A percentile compares a stretch with the other conserved stretches of the same genome.
phyloP scores from a whole-genome alignment of 2,888 invertebrate species.

The Altica lythri region DNA sequence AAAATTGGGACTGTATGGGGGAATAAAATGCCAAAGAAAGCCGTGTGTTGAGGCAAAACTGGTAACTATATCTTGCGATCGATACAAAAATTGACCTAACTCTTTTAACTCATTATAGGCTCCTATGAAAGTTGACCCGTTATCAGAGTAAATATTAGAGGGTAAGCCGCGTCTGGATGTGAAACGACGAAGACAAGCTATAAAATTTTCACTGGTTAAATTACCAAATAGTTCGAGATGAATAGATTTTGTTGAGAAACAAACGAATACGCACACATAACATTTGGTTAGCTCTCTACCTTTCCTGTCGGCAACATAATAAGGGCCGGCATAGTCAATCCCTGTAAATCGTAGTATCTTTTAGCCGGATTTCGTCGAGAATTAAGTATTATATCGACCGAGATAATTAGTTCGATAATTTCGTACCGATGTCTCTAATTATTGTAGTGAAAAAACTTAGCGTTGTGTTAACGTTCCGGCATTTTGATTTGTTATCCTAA shows the following conservation, averaged over 20 bases:
- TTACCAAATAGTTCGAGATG: constrained; percentile 8
- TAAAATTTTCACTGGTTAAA: constrained; percentile 1
- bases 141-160: constrained; percentile 11
- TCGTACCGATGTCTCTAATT: too few relatives aligned
- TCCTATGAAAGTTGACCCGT: constrained; percentile 5
- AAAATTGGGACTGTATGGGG: constrained; percentile 34
- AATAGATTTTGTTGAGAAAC: constrained; percentile 7
- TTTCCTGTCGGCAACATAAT: neutral
- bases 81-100: constrained; percentile 2
- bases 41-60: neutral
- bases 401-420: too few relatives aligned
- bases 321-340: constrained; percentile 22
- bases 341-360: too few relatives aligned
- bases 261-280: constrained; percentile 8
- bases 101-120: constrained; percentile 5
- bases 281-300: constrained; percentile 1
- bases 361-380: too few relatives aligned
- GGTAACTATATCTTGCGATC: neutral
- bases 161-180: constrained; percentile 10
- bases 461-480: too few relatives aligned
- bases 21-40: constrained; percentile 32
- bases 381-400: too few relatives aligned
- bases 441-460: too few relatives aligned
- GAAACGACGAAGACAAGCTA: constrained; percentile 11
- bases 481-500: too few relatives aligned